Base-by-base conservation (phyloP, 2,113 vertebrate species). In the Podiceps cristatus region DNA sequence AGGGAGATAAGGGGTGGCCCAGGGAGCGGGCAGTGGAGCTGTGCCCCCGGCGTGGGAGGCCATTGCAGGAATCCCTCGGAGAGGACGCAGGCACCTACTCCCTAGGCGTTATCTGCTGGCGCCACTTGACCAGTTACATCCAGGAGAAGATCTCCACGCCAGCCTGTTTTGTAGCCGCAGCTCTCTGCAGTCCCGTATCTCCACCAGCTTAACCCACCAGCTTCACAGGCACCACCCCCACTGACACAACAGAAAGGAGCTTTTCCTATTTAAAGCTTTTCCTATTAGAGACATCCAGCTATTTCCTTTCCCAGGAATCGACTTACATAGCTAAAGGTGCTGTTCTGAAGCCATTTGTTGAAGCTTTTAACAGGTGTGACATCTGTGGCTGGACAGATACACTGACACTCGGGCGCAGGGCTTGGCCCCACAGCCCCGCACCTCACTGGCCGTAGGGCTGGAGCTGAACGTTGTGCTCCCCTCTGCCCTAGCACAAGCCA, bases 331-430 rank as follows among this genome's bases (percentile, higher is more conserved):
- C 72, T 74, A 40, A 78, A 94, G 76, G 66, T n/a, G 73, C 37
- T 63, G 33, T 18, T 85, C 44, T 78, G 20, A 72, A 82, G 49
- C 7, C 16, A 12, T 81, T 91, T 89, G 19, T 52, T 75, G 49
- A 63, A 68, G 44, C 29, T 40, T 40, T 0, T 40, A 64, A 31
- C 4, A 59, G 17, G 5, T 44, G 24, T 20, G 45, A 69, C 4
- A 3, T 31, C 42, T 62, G 62, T 58, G 71, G 53, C 40, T 6
- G 0, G 14, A 56, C 62, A 91, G n/a, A 49, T 6, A 45, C 0
- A 0, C 31, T 18, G 45, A 5, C 17, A 31, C 9, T 8, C 1
- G 0, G 13, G 28, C 45, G 52, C 31, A 56, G 28, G 23, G 56
- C 64, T 93, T 16, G 29, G 84, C 47, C 56, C 33, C 45, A 11